These are phyloP conservation scores for Glaucopsyche alexis DNA, from an alignment of 2,888 invertebrate genomes.

Conservation along the genomic window DNA sequence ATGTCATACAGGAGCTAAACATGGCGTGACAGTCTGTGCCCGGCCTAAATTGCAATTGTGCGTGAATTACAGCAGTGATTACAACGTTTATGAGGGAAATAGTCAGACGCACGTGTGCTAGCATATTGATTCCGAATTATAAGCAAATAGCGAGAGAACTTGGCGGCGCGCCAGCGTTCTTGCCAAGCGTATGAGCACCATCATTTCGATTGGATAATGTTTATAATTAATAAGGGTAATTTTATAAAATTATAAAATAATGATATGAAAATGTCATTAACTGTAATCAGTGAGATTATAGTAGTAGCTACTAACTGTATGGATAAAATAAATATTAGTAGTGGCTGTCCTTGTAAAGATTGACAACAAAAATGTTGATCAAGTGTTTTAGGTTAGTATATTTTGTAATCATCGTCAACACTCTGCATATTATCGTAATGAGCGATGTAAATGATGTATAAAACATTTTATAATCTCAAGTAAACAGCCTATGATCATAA, in stretches of 20 bases:
- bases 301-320: no score
- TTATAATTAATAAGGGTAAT: constrained; percentile 8
- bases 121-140: constrained; percentile 78
- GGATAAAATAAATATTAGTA: no score
- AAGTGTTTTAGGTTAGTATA: no score
- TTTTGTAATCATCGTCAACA: no score
- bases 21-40: constrained; percentile 37
- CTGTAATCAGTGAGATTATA: no score
- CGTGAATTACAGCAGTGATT: constrained; percentile 61
- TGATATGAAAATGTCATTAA: no score
- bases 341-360: no score
- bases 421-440: no score
- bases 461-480: no score
- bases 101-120: constrained; percentile 60
- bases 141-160: constrained; percentile 67
- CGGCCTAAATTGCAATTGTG: constrained; percentile 49
- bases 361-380: no score
- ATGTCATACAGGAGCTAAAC: constrained; percentile 38
- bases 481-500: no score
- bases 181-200: constrained; percentile 57
- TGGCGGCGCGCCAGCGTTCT: constrained; percentile 65
- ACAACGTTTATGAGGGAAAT: constrained; percentile 51
- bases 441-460: no score
- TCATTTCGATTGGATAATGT: constrained; percentile 30
- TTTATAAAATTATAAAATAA: neutral